Conservation (phyloP, 2,888 invertebrate species). For the Zaprionus obscuricornis region DNA sequence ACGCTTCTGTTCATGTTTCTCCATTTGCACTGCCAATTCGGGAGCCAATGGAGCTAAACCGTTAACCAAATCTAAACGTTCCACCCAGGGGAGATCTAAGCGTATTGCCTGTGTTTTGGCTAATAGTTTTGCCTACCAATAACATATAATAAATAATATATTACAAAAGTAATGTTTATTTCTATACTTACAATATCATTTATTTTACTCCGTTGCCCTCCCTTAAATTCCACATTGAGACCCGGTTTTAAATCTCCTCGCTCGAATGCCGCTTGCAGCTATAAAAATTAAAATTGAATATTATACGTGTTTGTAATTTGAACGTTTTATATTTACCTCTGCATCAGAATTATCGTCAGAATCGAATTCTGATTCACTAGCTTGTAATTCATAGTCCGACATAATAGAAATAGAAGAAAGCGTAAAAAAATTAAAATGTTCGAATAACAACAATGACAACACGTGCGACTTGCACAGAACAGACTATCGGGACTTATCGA, state of each 20-base stretch:
- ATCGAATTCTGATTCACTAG: conserved; percentile 75
- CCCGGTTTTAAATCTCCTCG: conserved; percentile 94
- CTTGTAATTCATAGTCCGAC: conserved; percentile 69
- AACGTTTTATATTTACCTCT: conserved; percentile 67
- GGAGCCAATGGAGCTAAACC: conserved; percentile 92
- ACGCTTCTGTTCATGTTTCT: conserved; percentile 89
- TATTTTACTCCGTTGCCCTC: conserved; percentile 85
- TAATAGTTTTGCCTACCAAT: conserved; percentile 84
- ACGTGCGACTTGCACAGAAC: conserved; percentile 49
- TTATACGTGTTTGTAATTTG: not conserved
- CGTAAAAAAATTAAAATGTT: conserved; percentile 9
- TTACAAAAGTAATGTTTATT: no score
- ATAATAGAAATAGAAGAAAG: conserved; percentile 41
- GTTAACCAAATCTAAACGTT: conserved; percentile 91
- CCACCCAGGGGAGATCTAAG: conserved; percentile 92
- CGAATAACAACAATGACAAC: conserved; percentile 64
- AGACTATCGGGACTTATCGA: conserved; percentile 19
- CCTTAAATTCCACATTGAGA: conserved; percentile 88
- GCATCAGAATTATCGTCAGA: conserved; percentile 81
- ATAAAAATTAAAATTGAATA: conserved; percentile 59
- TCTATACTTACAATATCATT: conserved; percentile 92
- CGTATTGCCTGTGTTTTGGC: conserved; percentile 89
- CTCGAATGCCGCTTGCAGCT: conserved; percentile 96
- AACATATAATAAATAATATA: no score
- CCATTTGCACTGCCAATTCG: conserved; percentile 90